Conservation (phyloP, 92 coral and sea anemone species). For the Chrysogorgia sp. region DNA sequence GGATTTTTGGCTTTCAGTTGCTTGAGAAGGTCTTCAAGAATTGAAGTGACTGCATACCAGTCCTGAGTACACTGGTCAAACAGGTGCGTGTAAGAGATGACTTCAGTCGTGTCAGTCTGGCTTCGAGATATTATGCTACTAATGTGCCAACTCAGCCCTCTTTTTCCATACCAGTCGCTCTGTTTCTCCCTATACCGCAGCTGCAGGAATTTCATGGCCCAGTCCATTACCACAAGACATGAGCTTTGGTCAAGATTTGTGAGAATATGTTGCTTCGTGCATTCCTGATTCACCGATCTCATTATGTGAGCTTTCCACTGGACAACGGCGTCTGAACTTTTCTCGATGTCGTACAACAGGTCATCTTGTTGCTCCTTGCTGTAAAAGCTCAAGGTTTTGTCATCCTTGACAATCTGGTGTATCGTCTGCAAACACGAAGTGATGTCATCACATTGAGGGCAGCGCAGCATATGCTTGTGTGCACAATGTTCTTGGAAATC, state of each 20-base stretch:
- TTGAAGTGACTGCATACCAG: conserved; percentile 74
- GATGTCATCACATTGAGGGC: conserved; percentile 67
- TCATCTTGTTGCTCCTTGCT: conserved; percentile 72
- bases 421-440: conserved; percentile 58
- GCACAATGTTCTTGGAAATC: conserved; percentile 50
- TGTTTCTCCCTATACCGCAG: conserved; percentile 76
- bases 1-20: conserved; percentile 64
- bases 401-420: too few species aligned
- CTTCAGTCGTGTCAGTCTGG: conserved; percentile 55
- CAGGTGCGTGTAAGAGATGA: conserved; percentile 71
- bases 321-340: conserved; percentile 56
- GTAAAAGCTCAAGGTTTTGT: conserved; percentile 60
- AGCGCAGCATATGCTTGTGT: conserved; percentile 52
- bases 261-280: conserved; percentile 68
- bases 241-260: conserved; percentile 61
- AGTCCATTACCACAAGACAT: conserved; percentile 69
- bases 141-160: too few species aligned
- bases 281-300: conserved; percentile 72
- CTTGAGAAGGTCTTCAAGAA: conserved; percentile 68
- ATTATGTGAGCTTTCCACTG: conserved; percentile 83
- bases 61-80: conserved; percentile 83
- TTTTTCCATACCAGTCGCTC: too few species aligned
- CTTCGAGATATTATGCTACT: conserved; percentile 58
- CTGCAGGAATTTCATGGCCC: conserved; percentile 88
- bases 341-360: conserved; percentile 67